Conservation (phyloP, 2,888 invertebrate genomes). For the Leucania comma region DNA sequence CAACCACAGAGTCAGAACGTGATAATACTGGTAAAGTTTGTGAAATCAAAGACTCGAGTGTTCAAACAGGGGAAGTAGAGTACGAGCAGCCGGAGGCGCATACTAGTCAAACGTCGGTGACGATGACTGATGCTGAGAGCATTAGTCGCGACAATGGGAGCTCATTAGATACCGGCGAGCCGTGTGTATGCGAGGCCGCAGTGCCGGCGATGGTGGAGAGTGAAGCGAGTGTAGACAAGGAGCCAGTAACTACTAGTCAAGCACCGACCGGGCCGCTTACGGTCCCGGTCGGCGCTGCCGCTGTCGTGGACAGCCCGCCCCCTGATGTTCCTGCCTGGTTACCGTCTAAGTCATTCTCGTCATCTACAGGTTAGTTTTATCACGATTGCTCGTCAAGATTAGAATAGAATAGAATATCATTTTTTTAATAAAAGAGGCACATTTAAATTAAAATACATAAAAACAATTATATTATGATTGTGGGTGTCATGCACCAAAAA, state of each 20-base stretch:
- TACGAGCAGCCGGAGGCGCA: conserved; percentile 36
- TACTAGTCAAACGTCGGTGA: conserved; percentile 38
- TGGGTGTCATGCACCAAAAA: neutral
- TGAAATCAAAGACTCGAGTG: conserved; percentile 63
- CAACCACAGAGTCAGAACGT: conserved; percentile 59
- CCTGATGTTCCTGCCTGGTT: conserved; percentile 66
- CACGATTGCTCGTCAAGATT: neutral
- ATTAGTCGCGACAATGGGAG: conserved; percentile 5
- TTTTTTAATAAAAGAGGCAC: no score
- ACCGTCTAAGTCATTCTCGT: conserved; percentile 58
- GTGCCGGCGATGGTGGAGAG: conserved; percentile 10
- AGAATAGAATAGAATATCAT: no score
- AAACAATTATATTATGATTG: no score
- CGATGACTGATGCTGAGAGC: conserved; percentile 31
- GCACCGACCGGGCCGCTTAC: conserved; percentile 79
- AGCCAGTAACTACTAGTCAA: conserved; percentile 51
- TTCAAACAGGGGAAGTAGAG: conserved; percentile 38
- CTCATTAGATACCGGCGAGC: conserved; percentile 11
- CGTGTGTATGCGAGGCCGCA: conserved; percentile 43
- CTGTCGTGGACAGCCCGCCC: conserved; percentile 62
- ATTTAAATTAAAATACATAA: no score
- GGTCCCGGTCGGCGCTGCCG: conserved; percentile 79
- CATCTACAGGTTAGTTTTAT: conserved; percentile 66
- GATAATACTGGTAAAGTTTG: conserved; percentile 46
- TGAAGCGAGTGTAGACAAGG: conserved; percentile 33